Evolutionary conservation across 2,888 invertebrate genomes (phyloP).

Genomic region (Tetrapedia diversipes): DNA sequence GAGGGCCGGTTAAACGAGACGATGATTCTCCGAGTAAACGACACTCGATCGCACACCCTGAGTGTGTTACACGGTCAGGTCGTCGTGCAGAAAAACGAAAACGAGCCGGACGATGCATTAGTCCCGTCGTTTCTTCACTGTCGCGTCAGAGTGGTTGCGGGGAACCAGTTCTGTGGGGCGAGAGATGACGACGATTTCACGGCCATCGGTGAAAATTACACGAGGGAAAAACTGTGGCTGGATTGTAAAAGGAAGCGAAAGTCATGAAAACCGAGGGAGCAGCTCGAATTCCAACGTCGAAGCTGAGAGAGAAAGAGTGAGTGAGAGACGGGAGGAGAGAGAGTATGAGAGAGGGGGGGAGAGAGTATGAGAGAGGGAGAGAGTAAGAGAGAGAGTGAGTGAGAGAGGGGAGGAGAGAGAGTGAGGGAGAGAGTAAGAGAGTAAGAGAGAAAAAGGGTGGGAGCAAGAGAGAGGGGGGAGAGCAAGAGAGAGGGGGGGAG

Average conservation of each 20-base stretch:
- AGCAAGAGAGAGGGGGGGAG: no score
- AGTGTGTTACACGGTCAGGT: slow-evolving; percentile 1
- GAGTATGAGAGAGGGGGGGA: no score
- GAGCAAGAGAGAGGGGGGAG: no score
- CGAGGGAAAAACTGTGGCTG: slow-evolving; percentile 55
- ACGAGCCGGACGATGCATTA: slow-evolving; percentile 28
- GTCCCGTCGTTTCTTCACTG: slow-evolving; percentile 38
- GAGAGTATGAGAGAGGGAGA: no score
- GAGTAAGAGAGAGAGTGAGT: no score
- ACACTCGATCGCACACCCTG: slow-evolving; percentile 23
- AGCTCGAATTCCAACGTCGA: slow-evolving; percentile 28
- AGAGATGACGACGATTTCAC: slow-evolving; percentile 65
- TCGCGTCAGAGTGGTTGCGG: slow-evolving; percentile 12
- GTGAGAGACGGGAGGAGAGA: no score
- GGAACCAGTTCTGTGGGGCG: slow-evolving; percentile 59
- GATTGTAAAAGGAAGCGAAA: slow-evolving; percentile 47
- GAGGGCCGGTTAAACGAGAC: slow-evolving; percentile 22
- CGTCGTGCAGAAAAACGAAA: slow-evolving; percentile 34
- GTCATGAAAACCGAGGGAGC: slow-evolving; percentile 11
- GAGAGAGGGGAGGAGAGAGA: no score
- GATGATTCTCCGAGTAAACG: slow-evolving; percentile 14
- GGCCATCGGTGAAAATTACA: slow-evolving; percentile 64
- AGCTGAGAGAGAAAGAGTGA: no score
- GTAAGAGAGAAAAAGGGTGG: no score
- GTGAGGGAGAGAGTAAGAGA: no score